These are phyloP conservation scores for Proteles cristata DNA, from an alignment of 2,113 vertebrate genomes.

Conservation along the genomic window DNA sequence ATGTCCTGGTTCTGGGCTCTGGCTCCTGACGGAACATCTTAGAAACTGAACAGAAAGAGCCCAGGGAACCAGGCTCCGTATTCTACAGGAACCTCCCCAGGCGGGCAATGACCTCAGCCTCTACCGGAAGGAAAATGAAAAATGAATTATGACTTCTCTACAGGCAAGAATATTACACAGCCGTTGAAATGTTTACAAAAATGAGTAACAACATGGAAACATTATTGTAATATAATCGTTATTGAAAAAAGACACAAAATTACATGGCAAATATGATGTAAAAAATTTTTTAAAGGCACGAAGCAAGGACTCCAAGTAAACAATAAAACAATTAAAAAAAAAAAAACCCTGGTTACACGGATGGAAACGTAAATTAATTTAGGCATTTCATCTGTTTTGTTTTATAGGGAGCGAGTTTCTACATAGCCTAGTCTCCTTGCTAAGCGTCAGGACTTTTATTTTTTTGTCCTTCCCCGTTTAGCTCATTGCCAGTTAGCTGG, in stretches of 20 bases:
- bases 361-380: neutral
- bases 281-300: neutral
- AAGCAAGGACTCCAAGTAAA: neutral
- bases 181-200: neutral
- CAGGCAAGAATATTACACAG: neutral
- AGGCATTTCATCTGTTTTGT: neutral
- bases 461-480: neutral
- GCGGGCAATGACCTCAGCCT: neutral
- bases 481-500: too few species aligned
- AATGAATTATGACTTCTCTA: neutral
- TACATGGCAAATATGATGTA: neutral
- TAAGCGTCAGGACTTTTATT: neutral
- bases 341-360: neutral
- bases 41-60: accelerated
- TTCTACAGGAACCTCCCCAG: neutral
- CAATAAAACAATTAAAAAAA: neutral
- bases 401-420: neutral
- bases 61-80: neutral
- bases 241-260: neutral
- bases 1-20: neutral
- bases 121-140: neutral
- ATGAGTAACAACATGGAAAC: neutral
- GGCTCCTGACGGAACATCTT: neutral
- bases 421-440: neutral
- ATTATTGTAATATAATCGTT: neutral